Percentiles rank a stretch among this genome's conserved stretches.
phyloP scores from a whole-genome alignment of 2,888 invertebrate species.

The Andrena flavipes region DNA sequence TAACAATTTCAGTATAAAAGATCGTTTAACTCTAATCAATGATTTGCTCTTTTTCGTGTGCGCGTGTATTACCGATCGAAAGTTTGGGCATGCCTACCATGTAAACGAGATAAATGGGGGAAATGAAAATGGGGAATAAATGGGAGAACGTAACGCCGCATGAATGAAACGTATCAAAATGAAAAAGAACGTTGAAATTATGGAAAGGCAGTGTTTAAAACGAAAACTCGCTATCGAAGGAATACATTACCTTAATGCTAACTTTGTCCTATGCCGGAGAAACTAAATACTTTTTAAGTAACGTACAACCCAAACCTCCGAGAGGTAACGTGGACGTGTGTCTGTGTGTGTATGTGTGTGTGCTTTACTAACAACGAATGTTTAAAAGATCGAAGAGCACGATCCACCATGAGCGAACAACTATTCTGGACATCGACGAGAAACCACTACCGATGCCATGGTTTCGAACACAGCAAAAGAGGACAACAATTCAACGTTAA shows the following conservation, averaged over 20 bases:
- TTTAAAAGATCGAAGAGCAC: conserved; percentile 11
- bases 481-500: conserved; percentile 50
- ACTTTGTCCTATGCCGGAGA: neutral
- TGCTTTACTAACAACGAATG: neutral
- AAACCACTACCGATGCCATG: conserved; percentile 34
- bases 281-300: conserved; percentile 2
- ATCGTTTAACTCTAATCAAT: conserved; percentile 36
- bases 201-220: neutral
- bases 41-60: neutral
- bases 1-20: conserved; percentile 59
- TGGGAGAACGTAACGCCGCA: too few species aligned
- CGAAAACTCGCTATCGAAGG: conserved; percentile 1
- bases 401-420: conserved; percentile 16
- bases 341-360: neutral
- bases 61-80: conserved; percentile 19
- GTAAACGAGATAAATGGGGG: neutral
- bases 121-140: neutral
- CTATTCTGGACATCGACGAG: conserved; percentile 20
- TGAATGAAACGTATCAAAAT: neutral
- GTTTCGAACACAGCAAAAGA: conserved; percentile 44
- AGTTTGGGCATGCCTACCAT: conserved; percentile 2
- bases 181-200: neutral
- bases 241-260: neutral
- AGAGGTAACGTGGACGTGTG: conserved; percentile 16
- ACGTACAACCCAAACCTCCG: conserved; percentile 3